Percentiles rank a stretch among this genome's conserved stretches.
These are phyloP conservation scores for Brassicogethes aeneus DNA, from an alignment of 2,888 invertebrate genomes.

Conservation along the genomic window DNA sequence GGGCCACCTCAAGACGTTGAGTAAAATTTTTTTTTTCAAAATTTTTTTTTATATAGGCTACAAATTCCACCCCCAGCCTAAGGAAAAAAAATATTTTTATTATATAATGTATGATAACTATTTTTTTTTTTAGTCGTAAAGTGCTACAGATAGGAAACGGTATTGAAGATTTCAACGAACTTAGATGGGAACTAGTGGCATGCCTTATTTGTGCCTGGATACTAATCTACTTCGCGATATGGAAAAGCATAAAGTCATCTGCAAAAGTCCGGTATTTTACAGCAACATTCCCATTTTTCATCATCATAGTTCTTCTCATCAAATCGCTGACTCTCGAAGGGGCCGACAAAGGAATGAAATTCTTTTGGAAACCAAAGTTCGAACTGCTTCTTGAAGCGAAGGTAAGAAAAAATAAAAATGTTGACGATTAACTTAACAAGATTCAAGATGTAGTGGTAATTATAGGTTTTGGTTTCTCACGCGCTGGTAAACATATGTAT, in stretches of 20 bases:
- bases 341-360: constrained; percentile 73
- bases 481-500: too few species aligned
- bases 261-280: constrained; percentile 88
- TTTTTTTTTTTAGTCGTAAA: constrained; percentile 59
- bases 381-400: constrained; percentile 71
- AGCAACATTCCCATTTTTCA: constrained; percentile 82
- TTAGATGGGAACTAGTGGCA: constrained; percentile 84
- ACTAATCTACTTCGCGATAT: constrained; percentile 89
- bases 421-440: background rate
- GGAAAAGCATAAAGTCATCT: constrained; percentile 94
- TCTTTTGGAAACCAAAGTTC: constrained; percentile 85
- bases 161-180: constrained; percentile 69
- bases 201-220: constrained; percentile 90
- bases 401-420: constrained; percentile 38
- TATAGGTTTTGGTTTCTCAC: too few species aligned
- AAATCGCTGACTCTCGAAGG: constrained; percentile 87
- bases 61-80: too few species aligned
- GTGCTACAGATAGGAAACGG: constrained; percentile 78
- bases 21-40: too few species aligned
- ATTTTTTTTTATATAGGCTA: too few species aligned
- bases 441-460: too few species aligned
- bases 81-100: too few species aligned
- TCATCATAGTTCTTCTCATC: constrained; percentile 77
- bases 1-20: too few species aligned
- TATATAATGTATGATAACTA: too few species aligned